Evolutionary conservation across 2,888 invertebrate genomes (phyloP), one percentile per base, ranked within the genome.

Genomic region (Petrolisthes cinctipes): DNA sequence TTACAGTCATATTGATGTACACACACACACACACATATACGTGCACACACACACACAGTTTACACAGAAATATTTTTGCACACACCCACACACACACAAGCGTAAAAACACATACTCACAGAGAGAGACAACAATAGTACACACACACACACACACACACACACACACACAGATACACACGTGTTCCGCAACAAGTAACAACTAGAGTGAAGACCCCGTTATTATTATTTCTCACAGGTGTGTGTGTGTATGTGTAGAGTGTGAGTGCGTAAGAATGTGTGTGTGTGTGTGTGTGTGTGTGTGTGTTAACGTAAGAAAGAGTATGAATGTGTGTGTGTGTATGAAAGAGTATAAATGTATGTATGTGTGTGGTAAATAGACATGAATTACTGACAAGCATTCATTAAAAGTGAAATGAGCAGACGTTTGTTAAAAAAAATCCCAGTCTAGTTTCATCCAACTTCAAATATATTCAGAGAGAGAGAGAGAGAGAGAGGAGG

Each of bases 141-240:
- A 51, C 66, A 81, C 79, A 79, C 79, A 79, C 79, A 79, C 79
- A 56, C 79, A 79, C 79, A 79, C 79, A 61, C 61, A 61, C 61
- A 56, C 79, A 54, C 79, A 56, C 56, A 56, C 79, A 56, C 79
- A 56, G 54, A n/a, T n/a, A n/a, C 79, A 9, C 56, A 56, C n/a
- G 7, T 56, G 56, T 76, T 76, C 76, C 79, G 56, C 54, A 54
- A 79, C 54, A 56, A 79, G n/a, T 79, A 79, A 53, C 79, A 79
- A 54, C n/a, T 79, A 56, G 57, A 79, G 79, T 79, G 56, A 79
- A 20, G 23, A 56, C 9, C 20, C 79, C 79, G 79, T 79, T 79
- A 79, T 20, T 56, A 54, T 56, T 79, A 56, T 79, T 79, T 56
- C 23, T 53, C 20, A 56, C 20, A 56, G 20, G 20, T 79, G 79